Percentiles rank a stretch among this genome's conserved stretches.
These are phyloP conservation scores for Eupithecia abbreviata DNA, from an alignment of 2,888 invertebrate genomes.

Conservation along the genomic window DNA sequence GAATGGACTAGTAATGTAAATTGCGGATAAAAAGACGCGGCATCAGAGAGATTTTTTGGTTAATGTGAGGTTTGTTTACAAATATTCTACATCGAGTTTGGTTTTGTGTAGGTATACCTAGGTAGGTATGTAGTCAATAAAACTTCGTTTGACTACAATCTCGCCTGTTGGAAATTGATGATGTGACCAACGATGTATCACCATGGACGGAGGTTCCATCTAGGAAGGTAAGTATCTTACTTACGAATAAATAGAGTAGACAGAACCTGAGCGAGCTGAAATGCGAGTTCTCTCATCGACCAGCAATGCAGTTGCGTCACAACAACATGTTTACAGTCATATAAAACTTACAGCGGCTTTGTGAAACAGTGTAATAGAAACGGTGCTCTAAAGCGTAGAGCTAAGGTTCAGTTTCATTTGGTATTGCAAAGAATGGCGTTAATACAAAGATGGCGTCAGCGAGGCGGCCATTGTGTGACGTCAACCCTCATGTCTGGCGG, in stretches of 20 bases:
- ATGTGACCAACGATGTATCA: too few species aligned
- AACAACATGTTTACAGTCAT: slow-evolving; percentile 24
- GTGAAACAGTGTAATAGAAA: slow-evolving; percentile 3
- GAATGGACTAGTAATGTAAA: too few species aligned
- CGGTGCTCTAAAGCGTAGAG: background rate
- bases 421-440: slow-evolving; percentile 4
- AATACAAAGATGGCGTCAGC: slow-evolving; percentile 28
- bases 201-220: too few species aligned
- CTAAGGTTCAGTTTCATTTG: slow-evolving; percentile 22
- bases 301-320: slow-evolving; percentile 25
- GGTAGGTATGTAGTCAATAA: too few species aligned
- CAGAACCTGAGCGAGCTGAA: slow-evolving; percentile 22
- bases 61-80: too few species aligned
- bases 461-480: slow-evolving; percentile 36
- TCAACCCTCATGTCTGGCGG: slow-evolving; percentile 32
- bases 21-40: too few species aligned
- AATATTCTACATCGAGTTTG: too few species aligned
- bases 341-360: background rate
- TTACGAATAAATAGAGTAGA: background rate
- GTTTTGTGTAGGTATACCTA: too few species aligned
- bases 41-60: too few species aligned
- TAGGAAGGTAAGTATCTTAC: background rate
- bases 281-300: slow-evolving; percentile 17
- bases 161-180: too few species aligned
- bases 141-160: too few species aligned